Base-by-base conservation (phyloP, 2,113 vertebrate species). In the Haemorhous mexicanus region DNA sequence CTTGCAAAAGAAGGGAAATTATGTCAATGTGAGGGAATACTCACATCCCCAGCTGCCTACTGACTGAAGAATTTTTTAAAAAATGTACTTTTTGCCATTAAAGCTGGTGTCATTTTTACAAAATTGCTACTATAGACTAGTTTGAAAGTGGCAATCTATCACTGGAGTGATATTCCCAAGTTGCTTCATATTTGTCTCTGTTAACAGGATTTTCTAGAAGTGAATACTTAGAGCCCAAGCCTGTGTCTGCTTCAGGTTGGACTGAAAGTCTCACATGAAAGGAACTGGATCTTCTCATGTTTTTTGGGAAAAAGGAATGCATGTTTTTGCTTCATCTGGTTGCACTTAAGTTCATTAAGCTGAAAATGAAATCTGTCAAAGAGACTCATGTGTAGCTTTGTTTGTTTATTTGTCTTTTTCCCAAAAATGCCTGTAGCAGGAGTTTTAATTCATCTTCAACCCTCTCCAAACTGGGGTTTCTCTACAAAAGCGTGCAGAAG, bases 401-500 rank as follows among this genome's bases (percentile, higher is more conserved):
- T 94, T 80, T 89, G 46, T 84, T 94, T 96, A 75, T 82, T 88
- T 84, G 41, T 49, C 77, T 95, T 80, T 90, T 63, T 15, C 49
- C 79, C 35, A 18, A 72, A 83, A 88, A 64, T 46, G 78, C 53
- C 69, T 78, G 62, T 53, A 75, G 73, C 49, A 19, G 52, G 50
- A 90, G 24, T 62, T 75, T 43, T 28, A 67, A 66, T 47, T 74
- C 35, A 52, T 77, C 58, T 73, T 62, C 33, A 87, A 24, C 59
- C 77, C 79, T 59, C 61, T 96, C 32, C 80, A 58, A 80, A 39
- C 26, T 86, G 74, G 41, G 27, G 12, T 89, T 89, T 83, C 93
- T 91, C 90, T 94, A 94, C 61, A 93, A 85, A 97, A 92, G 41
- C 67, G 83, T 93, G 87, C 83, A 94, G 82, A 97, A 91, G 50